A percentile compares a stretch with the other conserved stretches of the same genome.
Evolutionary conservation across 1,140 invertebrate species (phyloP).

Genomic region (Bursaphelenchus mucronatus): DNA sequence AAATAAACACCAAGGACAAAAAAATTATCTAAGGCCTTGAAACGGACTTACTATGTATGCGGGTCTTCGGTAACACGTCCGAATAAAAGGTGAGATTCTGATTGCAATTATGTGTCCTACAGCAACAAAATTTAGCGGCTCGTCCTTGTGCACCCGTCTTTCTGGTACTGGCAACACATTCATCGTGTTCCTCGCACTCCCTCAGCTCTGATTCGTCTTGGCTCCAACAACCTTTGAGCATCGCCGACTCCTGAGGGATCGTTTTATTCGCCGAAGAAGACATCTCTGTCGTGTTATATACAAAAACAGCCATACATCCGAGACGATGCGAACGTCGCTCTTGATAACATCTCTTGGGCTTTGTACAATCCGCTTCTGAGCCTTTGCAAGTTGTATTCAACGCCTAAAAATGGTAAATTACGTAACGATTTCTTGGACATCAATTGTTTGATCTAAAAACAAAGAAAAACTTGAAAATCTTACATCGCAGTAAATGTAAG

Average conservation of each 20-base stretch:
- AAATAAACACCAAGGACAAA: conserved; percentile 1
- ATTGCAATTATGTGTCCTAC: conserved; percentile 49
- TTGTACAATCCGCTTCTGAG: conserved; percentile 16
- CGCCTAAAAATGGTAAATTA: conserved; percentile 25
- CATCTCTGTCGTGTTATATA: conserved; percentile 32
- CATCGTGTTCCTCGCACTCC: conserved; percentile 32
- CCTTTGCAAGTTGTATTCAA: conserved; percentile 7
- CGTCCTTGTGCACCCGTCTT: conserved; percentile 27
- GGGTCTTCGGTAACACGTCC: conserved; percentile 1
- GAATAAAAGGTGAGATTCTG: conserved; percentile 20
- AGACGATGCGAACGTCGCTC: conserved; percentile 34
- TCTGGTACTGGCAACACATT: conserved; percentile 39
- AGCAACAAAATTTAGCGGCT: conserved; percentile 42
- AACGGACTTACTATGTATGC: not conserved
- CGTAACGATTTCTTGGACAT: no score
- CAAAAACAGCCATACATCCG: conserved; percentile 48
- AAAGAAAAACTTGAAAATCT: conserved; percentile 4
- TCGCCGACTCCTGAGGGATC: not conserved
- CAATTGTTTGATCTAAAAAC: not conserved
- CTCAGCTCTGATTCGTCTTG: conserved; percentile 43
- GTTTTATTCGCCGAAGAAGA: conserved; percentile 27
- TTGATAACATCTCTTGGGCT: conserved; percentile 26
- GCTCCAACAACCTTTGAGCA: conserved; percentile 45
- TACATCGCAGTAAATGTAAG: conserved; percentile 42
- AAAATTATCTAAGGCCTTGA: no score